Evolutionary conservation across 1,140 invertebrate genomes (phyloP).

Genomic region (Acromyrmex echinatior): DNA sequence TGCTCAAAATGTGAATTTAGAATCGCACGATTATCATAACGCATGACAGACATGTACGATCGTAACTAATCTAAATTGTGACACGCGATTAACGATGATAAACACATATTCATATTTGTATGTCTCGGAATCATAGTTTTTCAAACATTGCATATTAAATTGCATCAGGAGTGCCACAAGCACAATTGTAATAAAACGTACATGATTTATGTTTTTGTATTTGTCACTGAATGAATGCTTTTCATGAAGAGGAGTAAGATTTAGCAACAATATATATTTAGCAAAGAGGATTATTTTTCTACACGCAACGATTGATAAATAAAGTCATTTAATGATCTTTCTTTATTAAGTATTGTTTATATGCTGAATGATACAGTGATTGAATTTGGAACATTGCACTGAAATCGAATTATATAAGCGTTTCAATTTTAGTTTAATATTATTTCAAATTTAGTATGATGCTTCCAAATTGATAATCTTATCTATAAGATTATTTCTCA

Average conservation of each 20-base stretch:
- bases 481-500: not conserved
- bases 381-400: not conserved
- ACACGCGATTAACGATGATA: not conserved
- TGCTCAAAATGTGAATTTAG: not conserved
- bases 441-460: not conserved
- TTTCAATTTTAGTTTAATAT: slow-evolving; percentile 3
- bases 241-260: not conserved
- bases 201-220: not conserved
- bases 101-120: not conserved
- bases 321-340: slow-evolving; percentile 12
- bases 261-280: not conserved
- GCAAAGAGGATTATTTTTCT: not conserved
- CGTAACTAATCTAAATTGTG: not conserved
- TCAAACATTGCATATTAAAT: not conserved
- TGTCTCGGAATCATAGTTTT: not conserved
- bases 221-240: not conserved
- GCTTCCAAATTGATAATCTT: not conserved
- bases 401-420: not conserved
- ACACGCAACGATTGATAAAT: not conserved
- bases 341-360: not conserved
- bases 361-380: not conserved
- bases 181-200: not conserved
- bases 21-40: not conserved
- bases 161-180: not conserved
- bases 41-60: not conserved